Conservation (phyloP, 2,888 invertebrate species). For the Balanococcus diminutus region DNA sequence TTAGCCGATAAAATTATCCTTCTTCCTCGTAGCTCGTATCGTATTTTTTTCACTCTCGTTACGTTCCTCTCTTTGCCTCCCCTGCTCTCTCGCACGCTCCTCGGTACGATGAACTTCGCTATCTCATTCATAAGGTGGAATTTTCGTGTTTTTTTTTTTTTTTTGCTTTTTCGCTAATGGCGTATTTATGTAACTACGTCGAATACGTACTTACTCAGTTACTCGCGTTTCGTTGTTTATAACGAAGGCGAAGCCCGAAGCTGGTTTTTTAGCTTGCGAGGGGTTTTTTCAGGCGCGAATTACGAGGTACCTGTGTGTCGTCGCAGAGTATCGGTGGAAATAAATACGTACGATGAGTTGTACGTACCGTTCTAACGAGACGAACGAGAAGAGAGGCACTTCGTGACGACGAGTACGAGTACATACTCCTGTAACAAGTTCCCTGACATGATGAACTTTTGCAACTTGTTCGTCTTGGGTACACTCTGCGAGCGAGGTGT, state of each 20-base stretch:
- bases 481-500: no score
- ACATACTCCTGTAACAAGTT: no score
- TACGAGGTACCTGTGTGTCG: not conserved
- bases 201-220: not conserved
- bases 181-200: not conserved
- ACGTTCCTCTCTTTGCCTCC: not conserved
- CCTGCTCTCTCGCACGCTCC: not conserved
- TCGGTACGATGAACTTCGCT: not conserved
- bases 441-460: no score
- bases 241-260: not conserved
- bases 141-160: no score
- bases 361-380: no score
- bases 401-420: no score
- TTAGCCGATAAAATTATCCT: conserved; percentile 37
- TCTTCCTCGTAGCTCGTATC: not conserved
- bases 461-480: no score
- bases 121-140: not conserved
- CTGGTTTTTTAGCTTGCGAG: not conserved
- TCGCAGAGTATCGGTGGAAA: no score
- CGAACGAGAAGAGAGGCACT: not conserved
- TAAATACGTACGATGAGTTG: not conserved
- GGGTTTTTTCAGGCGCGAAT: no score
- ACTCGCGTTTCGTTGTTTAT: no score
- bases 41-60: not conserved
- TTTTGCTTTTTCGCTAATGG: not conserved